Conservation (phyloP, 2,113 vertebrate genomes). For the Brevimyrus niger region DNA sequence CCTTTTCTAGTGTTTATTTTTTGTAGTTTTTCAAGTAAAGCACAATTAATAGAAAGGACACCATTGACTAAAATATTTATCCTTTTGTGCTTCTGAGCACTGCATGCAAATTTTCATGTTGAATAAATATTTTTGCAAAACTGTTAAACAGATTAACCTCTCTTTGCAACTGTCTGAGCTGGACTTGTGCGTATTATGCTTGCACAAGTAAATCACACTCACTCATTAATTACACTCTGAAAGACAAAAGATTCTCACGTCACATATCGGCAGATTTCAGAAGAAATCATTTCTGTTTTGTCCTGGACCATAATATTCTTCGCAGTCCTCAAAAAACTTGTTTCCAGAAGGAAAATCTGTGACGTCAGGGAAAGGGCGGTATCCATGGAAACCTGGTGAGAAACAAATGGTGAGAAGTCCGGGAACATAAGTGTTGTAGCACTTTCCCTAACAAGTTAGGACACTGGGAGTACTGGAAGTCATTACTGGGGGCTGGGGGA, state of each 20-base stretch:
- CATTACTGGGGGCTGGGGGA: constrained; percentile 1
- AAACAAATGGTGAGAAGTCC: constrained; percentile 17
- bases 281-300: neutral
- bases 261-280: neutral
- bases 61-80: neutral
- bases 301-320: neutral
- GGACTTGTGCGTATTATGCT: neutral
- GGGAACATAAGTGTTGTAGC: neutral
- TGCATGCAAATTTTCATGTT: neutral
- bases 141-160: neutral
- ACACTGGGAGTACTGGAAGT: constrained; percentile 2
- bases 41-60: neutral
- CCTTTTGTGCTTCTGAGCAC: neutral
- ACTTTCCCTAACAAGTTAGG: constrained; percentile 5
- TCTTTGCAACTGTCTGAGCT: neutral
- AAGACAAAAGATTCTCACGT: neutral
- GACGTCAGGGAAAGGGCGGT: neutral
- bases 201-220: neutral
- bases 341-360: neutral
- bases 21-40: neutral
- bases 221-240: neutral
- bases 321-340: neutral
- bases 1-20: neutral
- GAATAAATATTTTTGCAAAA: neutral
- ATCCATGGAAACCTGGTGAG: constrained; percentile 3